Evolutionary conservation across 2,888 invertebrate genomes (phyloP).

Genomic region (Pachliopta kotzebuea): DNA sequence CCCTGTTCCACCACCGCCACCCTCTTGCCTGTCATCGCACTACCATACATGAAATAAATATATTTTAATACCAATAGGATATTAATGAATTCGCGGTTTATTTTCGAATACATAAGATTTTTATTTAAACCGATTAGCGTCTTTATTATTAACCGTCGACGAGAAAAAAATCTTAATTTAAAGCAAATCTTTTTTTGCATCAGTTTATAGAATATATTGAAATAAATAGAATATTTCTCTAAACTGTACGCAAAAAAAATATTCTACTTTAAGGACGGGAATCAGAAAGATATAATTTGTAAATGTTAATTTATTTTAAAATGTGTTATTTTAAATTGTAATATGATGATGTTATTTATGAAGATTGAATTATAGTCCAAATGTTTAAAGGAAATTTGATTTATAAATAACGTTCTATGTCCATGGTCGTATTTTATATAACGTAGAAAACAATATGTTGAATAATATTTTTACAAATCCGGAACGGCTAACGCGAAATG

Average conservation of each 20-base stretch:
- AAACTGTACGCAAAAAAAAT: too few species aligned
- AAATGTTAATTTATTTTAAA: too few species aligned
- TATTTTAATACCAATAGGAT: constrained; percentile 19
- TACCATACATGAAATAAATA: constrained; percentile 35
- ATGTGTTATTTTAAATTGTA: too few species aligned
- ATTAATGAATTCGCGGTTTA: constrained; percentile 13
- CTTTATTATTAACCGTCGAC: too few species aligned
- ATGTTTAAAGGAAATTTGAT: not conserved
- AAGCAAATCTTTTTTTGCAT: too few species aligned
- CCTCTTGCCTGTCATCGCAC: constrained; percentile 21
- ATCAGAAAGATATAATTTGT: too few species aligned
- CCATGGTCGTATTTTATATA: not conserved
- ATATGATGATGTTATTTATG: not conserved
- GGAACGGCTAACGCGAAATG: constrained; percentile 8
- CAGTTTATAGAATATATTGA: too few species aligned
- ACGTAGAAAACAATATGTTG: not conserved
- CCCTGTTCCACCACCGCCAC: constrained; percentile 39
- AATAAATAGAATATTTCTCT: too few species aligned
- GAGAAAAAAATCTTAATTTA: too few species aligned
- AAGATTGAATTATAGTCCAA: not conserved
- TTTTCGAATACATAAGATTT: not conserved
- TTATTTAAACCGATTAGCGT: too few species aligned
- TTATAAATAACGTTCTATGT: not conserved
- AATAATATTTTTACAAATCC: constrained; percentile 7
- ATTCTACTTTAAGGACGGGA: too few species aligned